A percentile compares a stretch with the other conserved stretches of the same genome.
Evolutionary conservation across 1,140 invertebrate genomes (phyloP).

Genomic region (Drosophila prosaltans): DNA sequence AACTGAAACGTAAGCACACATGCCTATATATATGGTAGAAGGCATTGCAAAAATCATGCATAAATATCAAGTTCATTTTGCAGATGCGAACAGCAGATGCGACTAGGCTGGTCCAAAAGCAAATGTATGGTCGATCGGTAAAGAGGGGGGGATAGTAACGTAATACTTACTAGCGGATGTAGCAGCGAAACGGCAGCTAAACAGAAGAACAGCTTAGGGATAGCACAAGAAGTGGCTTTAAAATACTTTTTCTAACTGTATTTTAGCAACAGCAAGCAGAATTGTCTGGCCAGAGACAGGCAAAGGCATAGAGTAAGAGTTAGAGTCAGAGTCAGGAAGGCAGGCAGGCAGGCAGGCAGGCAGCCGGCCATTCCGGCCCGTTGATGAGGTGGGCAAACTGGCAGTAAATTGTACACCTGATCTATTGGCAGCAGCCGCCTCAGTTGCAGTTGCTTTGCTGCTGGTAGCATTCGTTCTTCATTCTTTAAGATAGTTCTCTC

Average conservation of each 20-base stretch:
- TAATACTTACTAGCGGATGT: constrained; percentile 40
- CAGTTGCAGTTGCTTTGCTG: constrained; percentile 28
- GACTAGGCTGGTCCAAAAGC: constrained; percentile 27
- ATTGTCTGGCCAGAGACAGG: constrained; percentile 2
- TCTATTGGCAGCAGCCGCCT: constrained; percentile 37
- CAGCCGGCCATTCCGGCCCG: constrained; percentile 42
- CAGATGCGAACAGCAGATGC: constrained; percentile 47
- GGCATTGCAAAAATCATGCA: constrained; percentile 23
- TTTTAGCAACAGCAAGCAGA: constrained; percentile 28
- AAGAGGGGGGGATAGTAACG: not conserved
- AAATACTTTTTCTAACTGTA: constrained; percentile 54
- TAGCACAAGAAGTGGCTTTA: constrained; percentile 45
- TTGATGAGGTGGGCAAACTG: constrained; percentile 38
- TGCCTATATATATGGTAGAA: not conserved
- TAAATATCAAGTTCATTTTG: constrained; percentile 23
- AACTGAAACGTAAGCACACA: constrained; percentile 34
- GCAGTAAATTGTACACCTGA: constrained; percentile 53
- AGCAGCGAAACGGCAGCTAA: constrained; percentile 29
- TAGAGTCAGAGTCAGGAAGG: constrained; percentile 9
- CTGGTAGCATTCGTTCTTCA: constrained; percentile 14
- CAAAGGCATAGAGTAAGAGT: constrained; percentile 21
- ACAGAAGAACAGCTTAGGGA: constrained; percentile 43
- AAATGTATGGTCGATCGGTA: too few relatives aligned
- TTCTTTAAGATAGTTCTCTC: not conserved
- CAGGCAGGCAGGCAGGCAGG: constrained; percentile 31